These are phyloP conservation scores for Ariolimax columbianus DNA, from an alignment of 2,888 invertebrate species.

Conservation along the genomic window DNA sequence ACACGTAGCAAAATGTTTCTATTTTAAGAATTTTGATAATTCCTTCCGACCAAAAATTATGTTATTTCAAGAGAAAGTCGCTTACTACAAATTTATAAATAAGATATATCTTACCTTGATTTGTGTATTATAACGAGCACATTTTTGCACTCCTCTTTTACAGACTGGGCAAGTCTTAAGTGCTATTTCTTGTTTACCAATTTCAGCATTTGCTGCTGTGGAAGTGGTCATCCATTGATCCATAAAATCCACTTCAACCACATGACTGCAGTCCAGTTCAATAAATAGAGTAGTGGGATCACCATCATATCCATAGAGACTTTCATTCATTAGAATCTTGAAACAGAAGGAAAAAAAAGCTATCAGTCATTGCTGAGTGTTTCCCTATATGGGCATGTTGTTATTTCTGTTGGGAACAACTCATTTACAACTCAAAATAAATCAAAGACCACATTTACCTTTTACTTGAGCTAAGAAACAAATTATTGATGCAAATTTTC, in stretches of 20 bases:
- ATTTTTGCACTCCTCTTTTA: conserved; percentile 82
- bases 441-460: too few relatives aligned
- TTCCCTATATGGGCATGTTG: too few relatives aligned
- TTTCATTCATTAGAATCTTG: conserved; percentile 51
- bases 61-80: too few relatives aligned
- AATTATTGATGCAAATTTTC: too few relatives aligned
- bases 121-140: conserved; percentile 82
- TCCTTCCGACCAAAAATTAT: too few relatives aligned
- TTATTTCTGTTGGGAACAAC: too few relatives aligned
- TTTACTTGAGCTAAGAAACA: too few relatives aligned
- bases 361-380: too few relatives aligned
- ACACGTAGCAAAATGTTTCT: too few relatives aligned
- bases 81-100: too few relatives aligned
- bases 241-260: conserved; percentile 75
- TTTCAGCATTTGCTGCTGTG: conserved; percentile 66
- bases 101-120: conserved; percentile 79
- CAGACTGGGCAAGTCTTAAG: conserved; percentile 81
- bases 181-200: conserved; percentile 33
- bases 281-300: conserved; percentile 80
- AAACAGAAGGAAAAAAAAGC: not conserved
- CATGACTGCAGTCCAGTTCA: conserved; percentile 67
- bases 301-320: conserved; percentile 80
- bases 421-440: too few relatives aligned
- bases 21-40: too few relatives aligned
- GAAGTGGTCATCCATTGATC: conserved; percentile 80